A percentile compares a stretch with the other conserved stretches of the same genome.
These are phyloP conservation scores for Tipula helvola DNA, from an alignment of 2,888 invertebrate species.

Conservation along the genomic window DNA sequence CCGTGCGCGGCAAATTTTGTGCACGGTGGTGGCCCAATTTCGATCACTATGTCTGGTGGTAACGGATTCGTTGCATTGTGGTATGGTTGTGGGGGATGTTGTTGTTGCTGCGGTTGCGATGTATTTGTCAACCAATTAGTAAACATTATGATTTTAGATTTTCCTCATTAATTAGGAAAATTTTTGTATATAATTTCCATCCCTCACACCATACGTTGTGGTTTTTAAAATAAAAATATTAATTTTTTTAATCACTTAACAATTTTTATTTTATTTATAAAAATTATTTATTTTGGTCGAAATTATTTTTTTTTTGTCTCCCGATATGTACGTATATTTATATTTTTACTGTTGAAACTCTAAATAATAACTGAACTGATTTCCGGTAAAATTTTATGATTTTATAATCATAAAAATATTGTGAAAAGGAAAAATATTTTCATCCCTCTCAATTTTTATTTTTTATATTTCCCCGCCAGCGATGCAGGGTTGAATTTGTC, in stretches of 20 bases:
- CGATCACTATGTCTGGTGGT: conserved; percentile 49
- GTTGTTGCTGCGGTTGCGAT: neutral
- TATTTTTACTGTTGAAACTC: neutral
- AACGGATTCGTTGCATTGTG: conserved; percentile 16
- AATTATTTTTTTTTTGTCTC: neutral
- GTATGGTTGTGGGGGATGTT: neutral
- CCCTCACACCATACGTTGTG: neutral
- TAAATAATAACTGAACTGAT: conserved; percentile 7
- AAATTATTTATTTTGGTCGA: neutral
- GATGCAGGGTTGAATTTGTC: neutral
- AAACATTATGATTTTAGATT: conserved; percentile 26
- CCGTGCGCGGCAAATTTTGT: conserved; percentile 57
- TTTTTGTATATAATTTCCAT: neutral
- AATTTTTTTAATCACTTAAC: neutral
- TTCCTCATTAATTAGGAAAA: neutral
- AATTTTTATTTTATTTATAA: neutral
- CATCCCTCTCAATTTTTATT: neutral
- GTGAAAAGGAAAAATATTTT: neutral
- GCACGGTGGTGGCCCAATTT: conserved; percentile 47
- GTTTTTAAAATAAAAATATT: neutral
- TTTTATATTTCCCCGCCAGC: neutral
- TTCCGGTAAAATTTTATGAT: conserved; percentile 5
- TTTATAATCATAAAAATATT: conserved; percentile 1
- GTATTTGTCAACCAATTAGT: conserved; percentile 35
- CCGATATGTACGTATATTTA: neutral